These are phyloP conservation scores for Rotaria sp. DNA, from an alignment of 2,888 invertebrate genomes.

Conservation along the genomic window DNA sequence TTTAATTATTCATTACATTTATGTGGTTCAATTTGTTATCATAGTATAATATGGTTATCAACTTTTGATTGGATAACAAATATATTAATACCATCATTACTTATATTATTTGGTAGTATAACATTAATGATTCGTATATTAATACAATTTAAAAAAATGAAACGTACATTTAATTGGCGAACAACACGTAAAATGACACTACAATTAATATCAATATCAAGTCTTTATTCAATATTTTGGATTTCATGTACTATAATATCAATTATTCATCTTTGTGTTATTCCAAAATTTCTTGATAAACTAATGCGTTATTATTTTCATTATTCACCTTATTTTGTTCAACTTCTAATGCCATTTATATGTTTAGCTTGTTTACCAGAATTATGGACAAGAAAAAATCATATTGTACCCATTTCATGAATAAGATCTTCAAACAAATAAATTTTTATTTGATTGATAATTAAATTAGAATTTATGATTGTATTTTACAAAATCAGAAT, in stretches of 20 bases:
- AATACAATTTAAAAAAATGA: background rate
- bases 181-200: background rate
- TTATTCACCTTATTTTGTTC: slow-evolving; percentile 10
- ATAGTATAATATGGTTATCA: background rate
- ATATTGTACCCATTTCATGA: no score
- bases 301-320: background rate
- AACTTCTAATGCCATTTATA: background rate
- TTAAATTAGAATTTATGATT: no score
- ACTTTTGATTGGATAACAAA: background rate
- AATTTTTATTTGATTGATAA: no score
- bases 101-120: background rate
- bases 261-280: background rate
- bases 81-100: background rate
- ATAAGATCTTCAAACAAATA: no score
- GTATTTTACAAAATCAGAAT: no score
- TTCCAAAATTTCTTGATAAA: background rate
- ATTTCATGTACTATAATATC: background rate
- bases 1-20: background rate
- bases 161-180: background rate
- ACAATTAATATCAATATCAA: background rate
- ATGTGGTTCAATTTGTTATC: background rate
- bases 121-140: background rate
- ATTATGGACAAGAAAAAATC: background rate
- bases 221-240: background rate
- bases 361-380: background rate